Evolutionary conservation across 2,888 invertebrate species (phyloP).

Genomic region (Cynaeus angustus): DNA sequence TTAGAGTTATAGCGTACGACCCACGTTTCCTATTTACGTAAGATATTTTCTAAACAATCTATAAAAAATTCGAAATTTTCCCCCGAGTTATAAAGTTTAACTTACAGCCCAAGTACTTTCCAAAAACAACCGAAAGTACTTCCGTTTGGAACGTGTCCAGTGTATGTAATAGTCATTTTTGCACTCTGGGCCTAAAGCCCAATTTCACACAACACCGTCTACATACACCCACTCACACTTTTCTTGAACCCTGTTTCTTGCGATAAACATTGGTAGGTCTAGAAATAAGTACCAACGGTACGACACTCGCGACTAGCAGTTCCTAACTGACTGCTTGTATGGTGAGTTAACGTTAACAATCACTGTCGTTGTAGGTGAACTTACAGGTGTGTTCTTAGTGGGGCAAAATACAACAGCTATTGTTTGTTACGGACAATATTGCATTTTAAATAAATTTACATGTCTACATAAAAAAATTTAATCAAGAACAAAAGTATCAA

Average conservation of each 20-base stretch:
- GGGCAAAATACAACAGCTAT: slow-evolving; percentile 50
- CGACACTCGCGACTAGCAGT: slow-evolving; percentile 25
- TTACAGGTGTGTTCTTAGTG: slow-evolving; percentile 57
- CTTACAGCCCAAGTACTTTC: slow-evolving; percentile 74
- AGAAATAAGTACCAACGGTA: slow-evolving; percentile 14
- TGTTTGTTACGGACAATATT: slow-evolving; percentile 13
- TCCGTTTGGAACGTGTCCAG: slow-evolving; percentile 92
- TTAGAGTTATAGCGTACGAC: too few relatives aligned
- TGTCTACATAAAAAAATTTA: too few relatives aligned
- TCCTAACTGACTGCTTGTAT: slow-evolving; percentile 39
- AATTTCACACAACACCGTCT: slow-evolving; percentile 33
- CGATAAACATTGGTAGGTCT: slow-evolving; percentile 34
- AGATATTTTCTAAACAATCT: slow-evolving; percentile 8
- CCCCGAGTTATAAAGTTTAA: slow-evolving; percentile 29
- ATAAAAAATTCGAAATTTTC: not conserved
- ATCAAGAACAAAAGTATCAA: too few relatives aligned
- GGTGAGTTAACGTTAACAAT: slow-evolving; percentile 48
- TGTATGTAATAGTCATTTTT: slow-evolving; percentile 90
- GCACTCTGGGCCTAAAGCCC: slow-evolving; percentile 50
- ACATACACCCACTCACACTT: slow-evolving; percentile 40
- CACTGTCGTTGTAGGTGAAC: slow-evolving; percentile 55
- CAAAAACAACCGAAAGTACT: slow-evolving; percentile 95
- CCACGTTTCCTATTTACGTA: slow-evolving; percentile 17
- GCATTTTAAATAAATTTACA: slow-evolving; percentile 2
- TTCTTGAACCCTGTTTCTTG: slow-evolving; percentile 9